Conservation (phyloP, 2,113 vertebrate species). For the Cnemophilus loriae region DNA sequence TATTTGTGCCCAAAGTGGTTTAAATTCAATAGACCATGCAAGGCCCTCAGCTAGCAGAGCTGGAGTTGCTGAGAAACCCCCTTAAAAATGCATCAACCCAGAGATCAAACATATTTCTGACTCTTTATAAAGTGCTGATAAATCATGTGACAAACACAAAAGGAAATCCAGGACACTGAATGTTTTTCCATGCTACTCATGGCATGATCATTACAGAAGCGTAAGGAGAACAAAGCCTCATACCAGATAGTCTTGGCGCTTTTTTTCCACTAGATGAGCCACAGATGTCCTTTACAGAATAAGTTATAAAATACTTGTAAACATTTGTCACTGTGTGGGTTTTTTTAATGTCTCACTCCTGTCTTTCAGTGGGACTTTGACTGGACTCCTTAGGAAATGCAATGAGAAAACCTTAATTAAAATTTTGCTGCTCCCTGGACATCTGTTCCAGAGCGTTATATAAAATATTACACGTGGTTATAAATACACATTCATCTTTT, state of each 20-base stretch:
- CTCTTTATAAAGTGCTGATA: background rate
- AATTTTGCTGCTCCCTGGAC: constrained; percentile 52
- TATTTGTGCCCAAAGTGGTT: background rate
- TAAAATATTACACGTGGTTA: constrained; percentile 44
- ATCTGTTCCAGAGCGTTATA: constrained; percentile 53
- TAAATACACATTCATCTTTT: constrained; percentile 38
- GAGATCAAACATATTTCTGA: background rate
- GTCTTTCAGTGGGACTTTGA: constrained; percentile 11
- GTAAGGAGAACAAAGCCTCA: background rate
- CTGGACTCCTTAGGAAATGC: constrained; percentile 18
- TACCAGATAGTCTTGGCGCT: background rate
- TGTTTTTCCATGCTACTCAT: background rate
- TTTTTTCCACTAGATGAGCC: background rate
- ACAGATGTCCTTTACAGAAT: background rate
- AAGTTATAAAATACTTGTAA: constrained; percentile 38
- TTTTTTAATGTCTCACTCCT: background rate
- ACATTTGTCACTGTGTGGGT: constrained; percentile 13
- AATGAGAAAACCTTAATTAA: constrained; percentile 57
- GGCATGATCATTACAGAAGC: background rate
- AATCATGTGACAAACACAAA: background rate
- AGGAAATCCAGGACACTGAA: background rate
- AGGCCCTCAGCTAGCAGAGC: background rate
- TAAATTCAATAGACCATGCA: background rate
- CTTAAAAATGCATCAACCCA: background rate
- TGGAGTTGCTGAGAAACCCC: background rate